Conservation (phyloP, 2,888 invertebrate genomes). For the Marronus borbonicus region DNA sequence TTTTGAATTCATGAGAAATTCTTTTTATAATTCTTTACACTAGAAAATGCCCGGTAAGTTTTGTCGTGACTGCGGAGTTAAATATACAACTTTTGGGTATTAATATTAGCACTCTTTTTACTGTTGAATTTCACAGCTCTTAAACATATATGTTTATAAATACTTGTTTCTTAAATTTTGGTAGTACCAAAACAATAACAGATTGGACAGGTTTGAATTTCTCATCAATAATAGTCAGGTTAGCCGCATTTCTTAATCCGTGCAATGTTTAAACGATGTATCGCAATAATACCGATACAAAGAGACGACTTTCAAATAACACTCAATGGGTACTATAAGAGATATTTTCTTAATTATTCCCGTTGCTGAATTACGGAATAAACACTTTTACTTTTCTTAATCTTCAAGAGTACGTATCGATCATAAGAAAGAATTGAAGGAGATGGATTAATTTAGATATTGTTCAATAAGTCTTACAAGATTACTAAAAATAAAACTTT, state of each 20-base stretch:
- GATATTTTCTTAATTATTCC: conserved; percentile 28
- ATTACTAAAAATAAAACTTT: conserved; percentile 34
- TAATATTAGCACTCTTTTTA: too few species aligned
- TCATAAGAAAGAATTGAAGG: neutral
- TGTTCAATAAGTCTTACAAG: conserved; percentile 5
- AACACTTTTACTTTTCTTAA: conserved; percentile 11
- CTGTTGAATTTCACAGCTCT: too few species aligned
- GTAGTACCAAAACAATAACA: too few species aligned
- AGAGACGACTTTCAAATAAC: conserved; percentile 24
- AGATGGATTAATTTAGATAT: conserved; percentile 9
- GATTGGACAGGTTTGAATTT: too few species aligned
- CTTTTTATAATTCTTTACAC: too few species aligned
- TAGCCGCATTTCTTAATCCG: neutral
- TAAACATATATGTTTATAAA: too few species aligned
- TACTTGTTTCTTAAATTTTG: too few species aligned
- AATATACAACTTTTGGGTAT: too few species aligned
- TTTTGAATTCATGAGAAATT: too few species aligned
- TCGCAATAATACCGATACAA: neutral
- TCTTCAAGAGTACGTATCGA: neutral
- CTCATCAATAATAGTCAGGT: too few species aligned
- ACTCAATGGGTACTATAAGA: neutral
- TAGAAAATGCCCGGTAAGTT: too few species aligned
- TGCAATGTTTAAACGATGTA: neutral
- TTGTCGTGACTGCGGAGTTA: too few species aligned
- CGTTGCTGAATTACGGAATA: neutral